Evolutionary conservation across 2,888 invertebrate species (phyloP), one percentile per base, ranked within the genome.

Genomic region (Bugula neritina): DNA sequence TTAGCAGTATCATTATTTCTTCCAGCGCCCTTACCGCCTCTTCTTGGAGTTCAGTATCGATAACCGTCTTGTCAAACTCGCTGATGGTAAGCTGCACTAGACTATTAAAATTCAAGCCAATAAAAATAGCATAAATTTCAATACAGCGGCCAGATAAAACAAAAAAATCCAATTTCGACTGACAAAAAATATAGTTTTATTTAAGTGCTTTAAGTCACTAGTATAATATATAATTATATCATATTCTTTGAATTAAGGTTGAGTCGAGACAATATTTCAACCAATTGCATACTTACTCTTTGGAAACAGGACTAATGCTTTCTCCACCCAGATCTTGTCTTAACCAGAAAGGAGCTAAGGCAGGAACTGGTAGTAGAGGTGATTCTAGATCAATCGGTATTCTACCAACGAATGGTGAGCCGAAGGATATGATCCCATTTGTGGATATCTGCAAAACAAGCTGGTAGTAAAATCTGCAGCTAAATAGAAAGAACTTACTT

Each of bases 271-370:
- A n/a, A n/a, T n/a, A n/a, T n/a, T n/a, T n/a, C 43, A 43, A 17
- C 5, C 43, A 43, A 43, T 10, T 43, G 43, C 43, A 43, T 17
- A 43, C 43, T 43, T 63, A 63, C 63, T 27, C 31, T 27, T 63
- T 63, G 13, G 29, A 13, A 10, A 63, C 63, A 10, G 63, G 63
- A 34, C 63, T 63, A 31, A 63, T 31, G 10, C 52, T 31, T 5
- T 2, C 3, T 52, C 21, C 54, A 29, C 43, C 43, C 35, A 70
- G 29, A 29, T 70, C 70, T 29, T 70, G 70, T 3, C 70, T n/a
- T 25, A 70, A 43, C 70, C 70, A 70, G 52, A 70, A 70, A 29
- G 70, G 52, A 21, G 70, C 70, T 2, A 70, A 17, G 3, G 25
- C 2, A n/a, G 70, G 70, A 3, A 35, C 25, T n/a, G 35, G 23